phyloP scores from a whole-genome alignment of 2,797 vertebrate genomes.

The Sebastes vulpes region DNA sequence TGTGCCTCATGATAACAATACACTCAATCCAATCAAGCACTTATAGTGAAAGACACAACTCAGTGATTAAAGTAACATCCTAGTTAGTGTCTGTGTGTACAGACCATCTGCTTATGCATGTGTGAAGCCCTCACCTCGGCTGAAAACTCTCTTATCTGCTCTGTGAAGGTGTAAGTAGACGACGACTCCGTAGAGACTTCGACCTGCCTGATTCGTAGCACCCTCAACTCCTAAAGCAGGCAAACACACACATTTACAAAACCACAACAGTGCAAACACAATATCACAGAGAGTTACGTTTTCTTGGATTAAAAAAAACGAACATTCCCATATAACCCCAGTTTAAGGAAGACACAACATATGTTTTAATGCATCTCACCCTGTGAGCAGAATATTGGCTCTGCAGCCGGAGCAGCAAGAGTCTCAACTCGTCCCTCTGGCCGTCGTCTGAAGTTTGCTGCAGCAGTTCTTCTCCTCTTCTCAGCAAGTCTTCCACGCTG shows the following conservation, averaged over 20 bases:
- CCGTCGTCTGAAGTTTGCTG: conserved; percentile 88
- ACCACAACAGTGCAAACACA: neutral
- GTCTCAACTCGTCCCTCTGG: conserved; percentile 88
- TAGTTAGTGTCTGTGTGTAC: neutral
- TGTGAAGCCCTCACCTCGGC: conserved; percentile 49
- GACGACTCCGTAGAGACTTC: conserved; percentile 72
- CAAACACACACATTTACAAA: neutral
- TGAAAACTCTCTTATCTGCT: conserved; percentile 66
- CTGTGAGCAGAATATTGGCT: conserved; percentile 89
- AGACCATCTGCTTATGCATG: neutral
- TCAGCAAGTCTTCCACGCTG: conserved; percentile 91
- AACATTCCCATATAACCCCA: neutral
- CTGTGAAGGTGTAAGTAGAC: conserved; percentile 72
- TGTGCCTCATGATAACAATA: neutral
- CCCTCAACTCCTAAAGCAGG: conserved; percentile 80
- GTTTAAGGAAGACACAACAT: neutral
- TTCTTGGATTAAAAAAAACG: neutral
- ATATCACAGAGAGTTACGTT: neutral
- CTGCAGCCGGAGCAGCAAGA: conserved; percentile 89
- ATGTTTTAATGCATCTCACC: conserved; percentile 66
- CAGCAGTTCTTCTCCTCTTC: conserved; percentile 90
- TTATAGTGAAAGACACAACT: neutral
- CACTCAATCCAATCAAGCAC: neutral
- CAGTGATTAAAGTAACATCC: neutral
- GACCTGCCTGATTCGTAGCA: conserved; percentile 74